phyloP scores from a whole-genome alignment of 2,797 vertebrate species.

The Danio kyathit region DNA sequence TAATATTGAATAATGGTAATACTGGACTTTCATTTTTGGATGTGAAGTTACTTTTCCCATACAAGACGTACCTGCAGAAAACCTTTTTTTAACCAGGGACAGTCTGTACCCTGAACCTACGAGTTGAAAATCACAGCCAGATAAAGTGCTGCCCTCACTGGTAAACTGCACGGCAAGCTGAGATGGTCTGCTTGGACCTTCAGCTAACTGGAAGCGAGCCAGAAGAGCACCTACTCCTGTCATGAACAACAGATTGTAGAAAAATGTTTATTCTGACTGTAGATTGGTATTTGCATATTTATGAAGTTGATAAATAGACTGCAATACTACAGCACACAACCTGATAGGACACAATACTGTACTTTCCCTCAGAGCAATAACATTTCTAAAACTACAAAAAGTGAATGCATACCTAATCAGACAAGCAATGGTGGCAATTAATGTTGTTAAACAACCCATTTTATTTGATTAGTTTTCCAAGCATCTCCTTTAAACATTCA shows the following conservation, averaged over 20 bases:
- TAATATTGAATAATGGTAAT: conserved; percentile 1
- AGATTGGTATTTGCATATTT: background rate
- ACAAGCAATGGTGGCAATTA: background rate
- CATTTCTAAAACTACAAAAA: background rate
- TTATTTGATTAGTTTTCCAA: too few relatives aligned
- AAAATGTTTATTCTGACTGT: background rate
- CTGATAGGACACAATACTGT: background rate
- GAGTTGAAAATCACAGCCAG: conserved; percentile 95
- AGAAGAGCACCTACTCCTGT: conserved; percentile 94
- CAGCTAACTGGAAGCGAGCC: conserved; percentile 90
- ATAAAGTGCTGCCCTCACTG: conserved; percentile 95
- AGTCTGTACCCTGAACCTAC: conserved; percentile 94
- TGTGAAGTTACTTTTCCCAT: background rate
- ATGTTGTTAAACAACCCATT: too few relatives aligned
- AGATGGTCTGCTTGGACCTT: conserved; percentile 90
- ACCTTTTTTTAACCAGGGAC: conserved; percentile 97
- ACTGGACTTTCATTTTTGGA: too few relatives aligned
- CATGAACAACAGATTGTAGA: conserved; percentile 12
- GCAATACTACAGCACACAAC: background rate
- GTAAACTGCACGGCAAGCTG: conserved; percentile 94
- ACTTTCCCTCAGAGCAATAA: background rate
- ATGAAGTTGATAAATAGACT: background rate
- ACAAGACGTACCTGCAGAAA: conserved; percentile 87
- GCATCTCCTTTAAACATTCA: too few relatives aligned
- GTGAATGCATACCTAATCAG: background rate